A percentile compares a stretch with the other conserved stretches of the same genome.
Evolutionary conservation across 2,113 vertebrate species (phyloP).

Genomic region (Arizona elegans): DNA sequence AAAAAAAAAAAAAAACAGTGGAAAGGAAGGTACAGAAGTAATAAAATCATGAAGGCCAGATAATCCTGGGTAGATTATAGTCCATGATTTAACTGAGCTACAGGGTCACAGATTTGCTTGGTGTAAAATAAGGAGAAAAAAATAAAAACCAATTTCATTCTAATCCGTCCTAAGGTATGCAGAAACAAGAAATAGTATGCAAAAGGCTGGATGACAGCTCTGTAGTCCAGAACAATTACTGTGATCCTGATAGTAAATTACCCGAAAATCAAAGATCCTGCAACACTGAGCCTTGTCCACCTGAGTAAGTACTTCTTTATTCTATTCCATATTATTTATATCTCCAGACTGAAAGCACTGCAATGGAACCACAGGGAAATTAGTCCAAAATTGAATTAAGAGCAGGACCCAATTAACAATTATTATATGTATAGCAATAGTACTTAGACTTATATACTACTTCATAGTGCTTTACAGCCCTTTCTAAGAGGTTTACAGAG

Average conservation of each 20-base stretch:
- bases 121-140: background rate
- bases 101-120: background rate
- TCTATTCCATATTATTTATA: constrained; percentile 18
- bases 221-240: constrained; percentile 94
- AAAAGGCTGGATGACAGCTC: constrained; percentile 94
- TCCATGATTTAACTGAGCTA: background rate
- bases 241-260: constrained; percentile 89
- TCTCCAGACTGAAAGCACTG: background rate
- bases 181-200: constrained; percentile 94
- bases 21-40: constrained; percentile 19
- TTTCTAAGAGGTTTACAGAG: too few relatives aligned
- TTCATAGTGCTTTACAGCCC: too few relatives aligned
- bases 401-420: background rate
- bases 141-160: constrained; percentile 42
- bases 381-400: background rate
- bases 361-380: background rate
- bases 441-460: too few relatives aligned
- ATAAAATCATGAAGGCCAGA: background rate
- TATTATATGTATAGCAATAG: background rate
- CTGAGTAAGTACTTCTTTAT: constrained; percentile 84
- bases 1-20: constrained; percentile 26
- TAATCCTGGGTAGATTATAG: background rate
- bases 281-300: constrained; percentile 93
- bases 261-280: constrained; percentile 94
- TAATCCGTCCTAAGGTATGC: constrained; percentile 76